These are phyloP conservation scores for Sinocyclocheilus maitianheensis DNA, from an alignment of 2,113 vertebrate genomes.

Conservation along the genomic window DNA sequence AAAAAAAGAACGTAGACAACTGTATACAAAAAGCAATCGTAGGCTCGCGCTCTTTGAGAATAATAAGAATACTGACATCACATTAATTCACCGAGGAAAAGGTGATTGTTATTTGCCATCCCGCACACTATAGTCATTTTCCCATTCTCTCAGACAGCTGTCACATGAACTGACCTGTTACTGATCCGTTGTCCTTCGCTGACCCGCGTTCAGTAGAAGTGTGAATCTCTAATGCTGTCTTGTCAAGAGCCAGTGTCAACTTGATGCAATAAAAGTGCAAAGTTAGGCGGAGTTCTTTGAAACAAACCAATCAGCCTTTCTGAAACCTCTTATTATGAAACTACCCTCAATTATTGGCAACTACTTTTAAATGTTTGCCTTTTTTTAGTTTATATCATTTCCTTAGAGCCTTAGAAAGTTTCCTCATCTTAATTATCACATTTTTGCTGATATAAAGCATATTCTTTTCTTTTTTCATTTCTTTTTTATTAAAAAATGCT, in stretches of 20 bases:
- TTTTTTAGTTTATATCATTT: background rate
- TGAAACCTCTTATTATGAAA: conserved; percentile 9
- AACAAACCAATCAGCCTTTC: conserved; percentile 32
- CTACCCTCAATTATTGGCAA: background rate
- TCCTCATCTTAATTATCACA: background rate
- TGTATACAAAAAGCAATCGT: background rate
- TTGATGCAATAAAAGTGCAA: conserved; percentile 18
- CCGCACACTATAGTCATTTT: background rate
- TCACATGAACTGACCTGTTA: conserved; percentile 38
- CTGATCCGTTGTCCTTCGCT: conserved; percentile 28
- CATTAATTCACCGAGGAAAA: background rate
- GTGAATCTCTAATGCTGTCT: background rate
- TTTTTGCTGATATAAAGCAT: background rate
- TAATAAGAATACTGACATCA: background rate
- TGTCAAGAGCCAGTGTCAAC: background rate
- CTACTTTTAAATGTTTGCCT: background rate
- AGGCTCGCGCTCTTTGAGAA: background rate
- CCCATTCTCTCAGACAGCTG: background rate
- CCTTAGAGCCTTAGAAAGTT: background rate
- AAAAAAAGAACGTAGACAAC: background rate
- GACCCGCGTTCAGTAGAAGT: background rate
- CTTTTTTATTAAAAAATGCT: background rate
- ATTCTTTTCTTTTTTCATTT: background rate
- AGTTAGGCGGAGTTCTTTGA: conserved; percentile 37
- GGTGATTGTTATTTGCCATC: background rate